Conservation (phyloP, 2,888 invertebrate genomes). For the Platycheirus albimanus region DNA sequence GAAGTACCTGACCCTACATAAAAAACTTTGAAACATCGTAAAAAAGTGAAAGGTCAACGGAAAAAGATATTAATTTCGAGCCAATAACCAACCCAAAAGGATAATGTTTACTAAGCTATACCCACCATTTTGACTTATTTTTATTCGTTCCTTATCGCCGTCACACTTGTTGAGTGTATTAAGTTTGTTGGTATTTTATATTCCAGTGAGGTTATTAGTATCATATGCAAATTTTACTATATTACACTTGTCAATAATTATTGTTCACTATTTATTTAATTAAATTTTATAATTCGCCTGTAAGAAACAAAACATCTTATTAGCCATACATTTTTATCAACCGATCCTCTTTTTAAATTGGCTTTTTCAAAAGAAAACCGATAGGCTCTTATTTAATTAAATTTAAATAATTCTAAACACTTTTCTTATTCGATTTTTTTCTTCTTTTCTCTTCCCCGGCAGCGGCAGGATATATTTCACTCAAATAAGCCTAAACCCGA, state of each 20-base stretch:
- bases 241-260: not conserved
- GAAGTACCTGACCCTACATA: no score
- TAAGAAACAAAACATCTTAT: not conserved
- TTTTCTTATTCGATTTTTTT: conserved; percentile 48
- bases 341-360: not conserved
- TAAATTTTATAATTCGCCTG: not conserved
- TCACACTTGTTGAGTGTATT: conserved; percentile 57
- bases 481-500: not conserved
- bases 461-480: conserved; percentile 19
- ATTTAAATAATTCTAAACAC: conserved; percentile 43
- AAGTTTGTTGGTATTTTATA: not conserved
- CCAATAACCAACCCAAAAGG: not conserved
- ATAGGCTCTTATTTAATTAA: conserved; percentile 11
- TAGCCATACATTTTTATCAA: not conserved
- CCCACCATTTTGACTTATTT: conserved; percentile 57
- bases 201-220: conserved; percentile 8
- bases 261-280: not conserved
- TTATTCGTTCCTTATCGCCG: not conserved
- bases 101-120: not conserved
- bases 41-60: no score
- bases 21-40: no score
- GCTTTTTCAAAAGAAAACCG: conserved; percentile 1
- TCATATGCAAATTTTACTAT: conserved; percentile 7
- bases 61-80: not conserved
- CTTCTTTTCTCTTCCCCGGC: conserved; percentile 6